Percentiles rank a stretch among this genome's conserved stretches.
Conservation (phyloP, 2,113 vertebrate genomes). For the Mobula birostris region DNA sequence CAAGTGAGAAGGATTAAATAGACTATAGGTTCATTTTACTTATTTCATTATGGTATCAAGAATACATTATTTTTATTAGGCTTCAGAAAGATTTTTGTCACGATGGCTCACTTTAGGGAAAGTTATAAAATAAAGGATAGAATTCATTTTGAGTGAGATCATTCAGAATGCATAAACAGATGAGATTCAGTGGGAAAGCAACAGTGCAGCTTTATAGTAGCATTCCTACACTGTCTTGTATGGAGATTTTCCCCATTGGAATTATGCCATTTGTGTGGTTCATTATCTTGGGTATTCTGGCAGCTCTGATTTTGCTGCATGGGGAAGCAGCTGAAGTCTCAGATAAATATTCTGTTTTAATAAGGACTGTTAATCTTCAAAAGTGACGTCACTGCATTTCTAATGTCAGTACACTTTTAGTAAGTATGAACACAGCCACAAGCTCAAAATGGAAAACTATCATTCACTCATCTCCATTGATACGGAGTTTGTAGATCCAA, state of each 20-base stretch:
- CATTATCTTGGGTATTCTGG: background rate
- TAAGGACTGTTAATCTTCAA: background rate
- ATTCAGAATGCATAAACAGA: background rate
- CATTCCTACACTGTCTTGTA: background rate
- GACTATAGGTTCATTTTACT: no score
- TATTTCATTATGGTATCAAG: background rate
- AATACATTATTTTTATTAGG: background rate
- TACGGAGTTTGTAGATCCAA: background rate
- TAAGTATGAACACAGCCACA: background rate
- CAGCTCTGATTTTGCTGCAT: background rate
- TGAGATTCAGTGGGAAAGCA: background rate
- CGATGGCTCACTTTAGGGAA: background rate
- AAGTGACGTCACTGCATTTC: background rate
- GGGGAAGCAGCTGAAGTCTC: background rate
- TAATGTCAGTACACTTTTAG: background rate
- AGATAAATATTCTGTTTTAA: background rate
- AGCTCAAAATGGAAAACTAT: background rate
- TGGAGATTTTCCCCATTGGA: background rate
- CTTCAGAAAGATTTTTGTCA: background rate
- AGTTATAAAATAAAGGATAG: background rate
- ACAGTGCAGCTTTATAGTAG: background rate
- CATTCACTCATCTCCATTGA: background rate
- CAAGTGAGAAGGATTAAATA: no score
- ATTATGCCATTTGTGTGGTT: background rate
- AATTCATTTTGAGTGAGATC: background rate